phyloP scores from a whole-genome alignment of 2,888 invertebrate species.

The Agrochola lota region DNA sequence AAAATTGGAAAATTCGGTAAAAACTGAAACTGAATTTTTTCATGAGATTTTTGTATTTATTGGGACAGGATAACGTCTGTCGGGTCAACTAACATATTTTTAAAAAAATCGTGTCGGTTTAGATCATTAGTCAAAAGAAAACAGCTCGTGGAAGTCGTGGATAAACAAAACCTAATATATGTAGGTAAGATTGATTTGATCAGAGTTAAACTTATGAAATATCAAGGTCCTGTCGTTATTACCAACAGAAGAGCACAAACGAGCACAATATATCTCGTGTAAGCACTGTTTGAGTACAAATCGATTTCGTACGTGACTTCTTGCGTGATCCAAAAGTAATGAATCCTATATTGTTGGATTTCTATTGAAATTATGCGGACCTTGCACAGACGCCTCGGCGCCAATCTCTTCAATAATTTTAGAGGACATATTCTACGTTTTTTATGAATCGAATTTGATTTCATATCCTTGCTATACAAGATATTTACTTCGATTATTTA shows the following conservation, averaged over 20 bases:
- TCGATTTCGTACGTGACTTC: conserved; percentile 58
- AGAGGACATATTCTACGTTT: neutral
- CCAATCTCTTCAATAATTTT: conserved; percentile 14
- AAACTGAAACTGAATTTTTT: too few species aligned
- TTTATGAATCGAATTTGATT: neutral
- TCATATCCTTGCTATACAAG: neutral
- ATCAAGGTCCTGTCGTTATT: conserved; percentile 10
- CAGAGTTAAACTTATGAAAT: conserved; percentile 4
- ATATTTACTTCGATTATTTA: neutral
- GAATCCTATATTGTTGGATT: conserved; percentile 38
- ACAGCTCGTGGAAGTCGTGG: too few species aligned
- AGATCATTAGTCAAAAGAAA: too few species aligned
- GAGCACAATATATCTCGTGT: conserved; percentile 36
- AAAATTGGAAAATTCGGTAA: too few species aligned
- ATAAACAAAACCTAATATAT: too few species aligned
- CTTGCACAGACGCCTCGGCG: conserved; percentile 41
- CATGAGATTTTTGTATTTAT: too few species aligned
- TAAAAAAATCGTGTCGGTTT: too few species aligned
- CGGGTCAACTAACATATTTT: too few species aligned
- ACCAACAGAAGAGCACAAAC: conserved; percentile 7
- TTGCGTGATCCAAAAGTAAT: conserved; percentile 40
- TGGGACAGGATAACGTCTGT: too few species aligned
- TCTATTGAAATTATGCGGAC: conserved; percentile 31
- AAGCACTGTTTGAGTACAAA: conserved; percentile 52
- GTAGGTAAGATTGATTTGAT: too few species aligned